Base-by-base conservation (phyloP, 2,113 vertebrate genomes). In the Neomonachus schauinslandi region DNA sequence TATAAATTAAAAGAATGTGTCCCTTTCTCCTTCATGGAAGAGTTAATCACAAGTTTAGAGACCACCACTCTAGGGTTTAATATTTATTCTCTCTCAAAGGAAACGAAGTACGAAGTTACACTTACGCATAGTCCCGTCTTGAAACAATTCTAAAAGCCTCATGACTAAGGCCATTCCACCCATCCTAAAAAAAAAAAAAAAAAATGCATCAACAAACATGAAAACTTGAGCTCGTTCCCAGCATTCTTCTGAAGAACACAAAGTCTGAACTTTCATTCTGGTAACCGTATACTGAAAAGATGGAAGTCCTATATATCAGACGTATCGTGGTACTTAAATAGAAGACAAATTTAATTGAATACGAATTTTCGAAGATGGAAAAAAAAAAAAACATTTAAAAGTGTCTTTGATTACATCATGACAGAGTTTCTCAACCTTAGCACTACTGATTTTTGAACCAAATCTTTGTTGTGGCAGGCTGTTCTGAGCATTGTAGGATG, bases 41-140 rank as follows among this genome's bases (percentile, higher is more conserved):
- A 31, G 4, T 71, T 72, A 67, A 63, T 53, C 49, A 74, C 31
- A 80, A 90, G 95, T 67, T 51, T 83, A 93, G 31, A 93, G 36
- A 61, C 14, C 9, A 74, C 3, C 42, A 15, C 7, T 72, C 0
- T 42, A 6, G 19, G 13, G 16, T 81, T 92, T 90, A 93, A 13
- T 24, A 53, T 42, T 19, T 88, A 69, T 14, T 63, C 57, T 57
- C 65, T 88, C 5, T 89, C 36, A 95, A 84, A 77, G 4, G 11
- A 96, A 98, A 86, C 5, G 4, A 95, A 90, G 42, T 87, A 86
- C 5, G 4, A 95, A 90, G 42, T 87, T 42, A 95, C 36, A 99
- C 99, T 99, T 96, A 99, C 99, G 99, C 99, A 98, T 99, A 99
- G 94, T 98, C 98, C 77, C 99, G 99, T 89, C 99, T 99, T 98